phyloP scores from a whole-genome alignment of 2,888 invertebrate genomes.

The Trachelus stipa region DNA sequence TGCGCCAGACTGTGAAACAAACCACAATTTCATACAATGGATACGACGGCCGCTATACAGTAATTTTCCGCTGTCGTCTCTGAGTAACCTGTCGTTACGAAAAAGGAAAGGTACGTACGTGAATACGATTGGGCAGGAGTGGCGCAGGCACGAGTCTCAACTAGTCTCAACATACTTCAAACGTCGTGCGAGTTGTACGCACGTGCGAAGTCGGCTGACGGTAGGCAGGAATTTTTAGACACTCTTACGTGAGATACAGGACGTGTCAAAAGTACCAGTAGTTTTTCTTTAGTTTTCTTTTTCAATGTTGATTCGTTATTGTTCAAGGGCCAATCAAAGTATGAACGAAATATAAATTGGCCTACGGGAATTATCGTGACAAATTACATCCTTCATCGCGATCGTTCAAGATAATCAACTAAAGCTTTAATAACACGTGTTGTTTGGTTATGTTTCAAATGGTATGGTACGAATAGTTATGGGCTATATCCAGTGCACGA shows the following conservation, averaged over 20 bases:
- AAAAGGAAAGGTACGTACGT: slow-evolving; percentile 3
- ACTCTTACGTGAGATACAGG: neutral
- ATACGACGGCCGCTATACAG: neutral
- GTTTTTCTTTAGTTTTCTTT: neutral
- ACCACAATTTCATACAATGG: neutral
- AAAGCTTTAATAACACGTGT: neutral
- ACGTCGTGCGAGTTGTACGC: neutral
- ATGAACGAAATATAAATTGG: neutral
- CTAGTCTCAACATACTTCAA: neutral
- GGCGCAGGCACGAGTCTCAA: neutral
- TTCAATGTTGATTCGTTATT: neutral
- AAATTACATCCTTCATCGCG: neutral
- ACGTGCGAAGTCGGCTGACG: slow-evolving; percentile 9
- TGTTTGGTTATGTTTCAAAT: neutral
- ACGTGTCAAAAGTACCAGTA: neutral
- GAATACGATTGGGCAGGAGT: neutral
- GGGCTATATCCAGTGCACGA: neutral
- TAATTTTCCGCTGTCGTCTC: neutral
- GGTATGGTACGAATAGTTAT: neutral
- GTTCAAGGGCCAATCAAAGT: neutral
- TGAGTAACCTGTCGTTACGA: slow-evolving; percentile 7
- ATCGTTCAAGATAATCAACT: neutral
- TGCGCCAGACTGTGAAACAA: neutral
- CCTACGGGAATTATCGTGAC: neutral
- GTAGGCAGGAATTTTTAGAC: neutral